A percentile compares a stretch with the other conserved stretches of the same genome.
Conservation (phyloP, 2,888 invertebrate species). For the Drosophila pseudotalamancana region DNA sequence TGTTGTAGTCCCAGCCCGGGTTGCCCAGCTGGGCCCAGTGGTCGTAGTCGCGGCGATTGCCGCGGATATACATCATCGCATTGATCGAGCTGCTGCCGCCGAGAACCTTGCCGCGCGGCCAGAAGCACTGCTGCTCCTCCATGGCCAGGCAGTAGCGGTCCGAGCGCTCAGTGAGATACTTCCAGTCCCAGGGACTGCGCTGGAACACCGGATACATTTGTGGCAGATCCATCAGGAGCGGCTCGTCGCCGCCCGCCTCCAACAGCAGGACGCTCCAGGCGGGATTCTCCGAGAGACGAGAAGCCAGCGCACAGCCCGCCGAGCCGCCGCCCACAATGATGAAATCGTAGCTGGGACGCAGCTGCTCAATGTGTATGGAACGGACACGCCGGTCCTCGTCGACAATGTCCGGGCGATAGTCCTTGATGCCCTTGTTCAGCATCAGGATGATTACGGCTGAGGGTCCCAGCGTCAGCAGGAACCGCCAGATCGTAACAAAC, state of each 20-base stretch:
- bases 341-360: conserved; percentile 90
- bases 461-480: conserved; percentile 87
- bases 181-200: conserved; percentile 91
- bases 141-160: conserved; percentile 88
- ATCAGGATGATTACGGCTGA: conserved; percentile 88
- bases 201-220: conserved; percentile 89
- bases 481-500: conserved; percentile 87
- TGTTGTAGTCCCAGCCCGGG: conserved; percentile 91
- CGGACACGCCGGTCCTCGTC: conserved; percentile 87
- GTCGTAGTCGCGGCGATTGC: conserved; percentile 93
- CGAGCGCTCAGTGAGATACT: conserved; percentile 91
- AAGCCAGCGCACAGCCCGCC: conserved; percentile 92
- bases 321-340: conserved; percentile 93
- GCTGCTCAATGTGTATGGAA: conserved; percentile 85
- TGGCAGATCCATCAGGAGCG: conserved; percentile 89
- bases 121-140: conserved; percentile 88
- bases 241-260: conserved; percentile 92
- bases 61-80: conserved; percentile 95
- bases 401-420: conserved; percentile 89
- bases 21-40: conserved; percentile 91
- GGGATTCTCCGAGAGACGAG: conserved; percentile 90
- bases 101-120: conserved; percentile 92
- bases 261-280: conserved; percentile 90
- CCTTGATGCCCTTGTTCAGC: conserved; percentile 87
- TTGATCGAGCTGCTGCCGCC: conserved; percentile 94